These are phyloP conservation scores for Idaea dimidiata DNA, from an alignment of 2,888 invertebrate species.

Conservation along the genomic window DNA sequence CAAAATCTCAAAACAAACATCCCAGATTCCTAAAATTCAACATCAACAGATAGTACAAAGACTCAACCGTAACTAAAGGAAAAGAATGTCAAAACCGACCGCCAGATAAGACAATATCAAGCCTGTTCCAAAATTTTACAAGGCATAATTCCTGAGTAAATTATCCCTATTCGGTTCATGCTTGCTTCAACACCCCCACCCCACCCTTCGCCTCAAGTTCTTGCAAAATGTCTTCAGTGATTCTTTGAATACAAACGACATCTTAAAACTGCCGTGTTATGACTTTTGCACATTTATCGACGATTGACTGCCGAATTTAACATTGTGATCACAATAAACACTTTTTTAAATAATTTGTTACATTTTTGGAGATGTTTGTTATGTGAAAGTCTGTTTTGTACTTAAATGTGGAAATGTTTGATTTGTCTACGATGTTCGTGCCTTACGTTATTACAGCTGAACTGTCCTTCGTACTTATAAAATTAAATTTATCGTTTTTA, in stretches of 20 bases:
- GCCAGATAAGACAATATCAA: constrained; percentile 28
- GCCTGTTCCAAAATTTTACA: constrained; percentile 52
- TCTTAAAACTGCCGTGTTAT: constrained; percentile 67
- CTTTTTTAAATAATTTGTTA: constrained; percentile 1
- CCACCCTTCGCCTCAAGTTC: constrained; percentile 55
- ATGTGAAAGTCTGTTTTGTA: too few species aligned
- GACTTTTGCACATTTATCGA: constrained; percentile 70
- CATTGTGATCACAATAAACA: constrained; percentile 23
- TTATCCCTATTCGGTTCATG: constrained; percentile 68
- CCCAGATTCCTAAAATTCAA: background rate
- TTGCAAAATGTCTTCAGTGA: constrained; percentile 80
- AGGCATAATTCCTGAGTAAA: constrained; percentile 71
- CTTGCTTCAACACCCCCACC: constrained; percentile 60
- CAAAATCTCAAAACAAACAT: background rate
- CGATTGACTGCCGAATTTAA: constrained; percentile 53
- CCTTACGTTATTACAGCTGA: too few species aligned
- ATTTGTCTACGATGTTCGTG: too few species aligned
- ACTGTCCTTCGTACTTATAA: too few species aligned
- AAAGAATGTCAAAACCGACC: constrained; percentile 4
- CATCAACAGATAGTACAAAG: constrained; percentile 3
- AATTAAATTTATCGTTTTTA: too few species aligned
- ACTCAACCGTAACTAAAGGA: background rate
- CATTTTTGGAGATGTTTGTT: background rate
- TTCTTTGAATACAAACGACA: constrained; percentile 81
- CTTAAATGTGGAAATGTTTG: too few species aligned